These are phyloP conservation scores for Varanus komodoensis DNA, from an alignment of 2,113 vertebrate species.

Conservation along the genomic window DNA sequence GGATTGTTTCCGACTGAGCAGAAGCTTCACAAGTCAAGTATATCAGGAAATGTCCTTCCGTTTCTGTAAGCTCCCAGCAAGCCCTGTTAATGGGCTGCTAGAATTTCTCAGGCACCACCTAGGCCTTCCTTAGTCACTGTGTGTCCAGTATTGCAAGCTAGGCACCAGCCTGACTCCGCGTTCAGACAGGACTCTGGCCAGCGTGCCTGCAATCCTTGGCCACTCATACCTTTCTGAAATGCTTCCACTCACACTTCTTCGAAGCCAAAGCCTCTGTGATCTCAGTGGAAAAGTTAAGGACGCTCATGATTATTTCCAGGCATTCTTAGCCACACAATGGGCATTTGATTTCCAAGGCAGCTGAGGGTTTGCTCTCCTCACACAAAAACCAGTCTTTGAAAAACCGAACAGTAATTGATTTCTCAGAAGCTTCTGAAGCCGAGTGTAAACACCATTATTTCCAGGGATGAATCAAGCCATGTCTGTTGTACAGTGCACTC, in stretches of 20 bases:
- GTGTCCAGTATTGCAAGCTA: too few relatives aligned
- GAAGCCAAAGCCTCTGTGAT: neutral
- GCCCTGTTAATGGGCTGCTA: too few relatives aligned
- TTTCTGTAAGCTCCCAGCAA: too few relatives aligned
- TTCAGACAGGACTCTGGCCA: too few relatives aligned
- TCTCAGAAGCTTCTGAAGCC: neutral
- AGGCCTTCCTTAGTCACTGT: too few relatives aligned
- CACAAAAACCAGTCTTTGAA: neutral
- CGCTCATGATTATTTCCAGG: neutral
- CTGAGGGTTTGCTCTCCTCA: neutral
- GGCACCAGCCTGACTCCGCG: too few relatives aligned
- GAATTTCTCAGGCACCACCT: too few relatives aligned
- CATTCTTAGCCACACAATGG: neutral
- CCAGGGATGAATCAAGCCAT: neutral
- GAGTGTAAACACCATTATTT: neutral
- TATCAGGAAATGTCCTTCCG: too few relatives aligned
- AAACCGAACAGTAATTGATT: neutral
- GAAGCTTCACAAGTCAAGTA: too few relatives aligned
- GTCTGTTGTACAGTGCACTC: neutral
- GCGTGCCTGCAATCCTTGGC: too few relatives aligned
- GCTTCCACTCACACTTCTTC: neutral
- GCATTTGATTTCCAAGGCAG: neutral
- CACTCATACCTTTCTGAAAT: neutral
- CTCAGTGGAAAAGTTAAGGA: neutral
- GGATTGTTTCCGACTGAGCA: too few relatives aligned